Evolutionary conservation across 2,888 invertebrate species (phyloP), one percentile per base, ranked within the genome.

Genomic region (Oligia fasciuncula): DNA sequence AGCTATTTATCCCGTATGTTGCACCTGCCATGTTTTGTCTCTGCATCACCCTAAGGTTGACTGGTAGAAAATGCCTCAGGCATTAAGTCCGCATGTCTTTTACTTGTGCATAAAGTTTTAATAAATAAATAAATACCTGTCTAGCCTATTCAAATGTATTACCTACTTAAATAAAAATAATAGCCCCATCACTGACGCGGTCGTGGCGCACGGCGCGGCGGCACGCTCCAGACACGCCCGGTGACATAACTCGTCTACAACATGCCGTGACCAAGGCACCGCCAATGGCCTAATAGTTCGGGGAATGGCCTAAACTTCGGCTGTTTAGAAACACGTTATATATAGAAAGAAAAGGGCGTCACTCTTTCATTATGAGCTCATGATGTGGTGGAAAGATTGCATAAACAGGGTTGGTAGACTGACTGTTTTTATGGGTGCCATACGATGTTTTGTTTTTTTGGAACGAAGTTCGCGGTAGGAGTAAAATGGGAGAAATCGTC

Each of bases 211-310:
- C 54, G 23, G 19, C 63, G 35, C 54, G 23, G 19, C 63, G 35
- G 14, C 74, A 68, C 75, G 72, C 69, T 43, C 19, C 4, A 11
- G 83, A 43, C 83, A 74, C 83, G 73, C 83, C 83, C 76, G 13
- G 49, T 84, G 84, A 84, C 81, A 81, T 84, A 84, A 84, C 72
- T 57, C 49, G 65, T 75, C 71, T 62, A 62, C 23, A 14, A 0
- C 54, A 49, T 66, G 72, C 6, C 72, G 75, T 77, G 80, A 76
- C 70, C 29, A 62, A 69, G 72, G 80, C 23, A 60, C 63, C 51
- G 67, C 60, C 60, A 46, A 19, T 60, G 43, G 62, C 66, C 46
- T 81, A 76, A 46, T 76, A 40, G 40, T 51, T 75, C 17, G 14
- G 19, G 23, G 35, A 78, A 82, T 51, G 3, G 57, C 46, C 65